A percentile compares a stretch with the other conserved stretches of the same genome.
These are phyloP conservation scores for Dipodomys spectabilis DNA, from an alignment of 2,113 vertebrate genomes.

Conservation along the genomic window DNA sequence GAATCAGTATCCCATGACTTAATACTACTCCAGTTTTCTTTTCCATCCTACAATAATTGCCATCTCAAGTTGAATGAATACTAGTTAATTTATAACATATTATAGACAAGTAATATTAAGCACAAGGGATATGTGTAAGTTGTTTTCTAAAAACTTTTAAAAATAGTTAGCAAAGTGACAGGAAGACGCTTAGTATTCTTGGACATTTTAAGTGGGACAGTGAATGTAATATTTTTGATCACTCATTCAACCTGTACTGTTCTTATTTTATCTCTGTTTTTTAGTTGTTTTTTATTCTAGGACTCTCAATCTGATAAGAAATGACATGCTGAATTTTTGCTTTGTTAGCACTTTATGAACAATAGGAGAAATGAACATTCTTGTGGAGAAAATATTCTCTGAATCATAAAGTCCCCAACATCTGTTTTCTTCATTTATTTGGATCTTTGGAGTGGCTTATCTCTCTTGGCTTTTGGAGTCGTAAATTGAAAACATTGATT, in stretches of 20 bases:
- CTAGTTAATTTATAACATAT: not conserved
- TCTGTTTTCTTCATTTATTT: constrained; percentile 78
- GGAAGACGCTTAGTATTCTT: constrained; percentile 18
- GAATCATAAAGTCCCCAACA: constrained; percentile 63
- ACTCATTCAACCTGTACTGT: not conserved
- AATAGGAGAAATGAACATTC: constrained; percentile 58
- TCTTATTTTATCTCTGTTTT: not conserved
- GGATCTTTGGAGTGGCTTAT: constrained; percentile 73
- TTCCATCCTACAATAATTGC: not conserved
- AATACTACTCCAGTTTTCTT: not conserved
- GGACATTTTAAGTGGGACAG: not conserved
- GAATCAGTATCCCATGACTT: not conserved
- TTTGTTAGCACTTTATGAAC: not conserved
- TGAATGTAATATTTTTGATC: not conserved
- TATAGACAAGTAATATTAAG: constrained; percentile 4
- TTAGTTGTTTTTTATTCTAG: constrained; percentile 8
- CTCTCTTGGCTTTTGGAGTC: constrained; percentile 68
- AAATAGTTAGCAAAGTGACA: not conserved
- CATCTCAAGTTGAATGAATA: not conserved
- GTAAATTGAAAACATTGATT: constrained; percentile 76
- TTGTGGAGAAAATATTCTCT: not conserved
- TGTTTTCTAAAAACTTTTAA: constrained; percentile 28
- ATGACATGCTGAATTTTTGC: not conserved
- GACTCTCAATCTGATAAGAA: not conserved
- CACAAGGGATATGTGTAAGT: not conserved